Evolutionary conservation across 2,888 invertebrate species (phyloP).

Genomic region (Icerya purchasi): DNA sequence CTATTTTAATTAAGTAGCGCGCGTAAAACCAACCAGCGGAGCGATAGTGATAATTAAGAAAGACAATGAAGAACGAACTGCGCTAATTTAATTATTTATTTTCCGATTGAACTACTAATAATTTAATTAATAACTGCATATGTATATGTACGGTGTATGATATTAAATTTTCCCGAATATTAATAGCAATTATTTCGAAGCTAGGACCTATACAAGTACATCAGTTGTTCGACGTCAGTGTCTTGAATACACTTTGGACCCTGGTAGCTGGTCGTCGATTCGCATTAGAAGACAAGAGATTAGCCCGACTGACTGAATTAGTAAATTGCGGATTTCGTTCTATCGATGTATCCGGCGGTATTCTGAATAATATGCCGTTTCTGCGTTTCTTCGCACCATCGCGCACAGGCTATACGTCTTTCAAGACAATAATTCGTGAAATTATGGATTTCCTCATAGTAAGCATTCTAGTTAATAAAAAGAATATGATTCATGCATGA

Average conservation of each 20-base stretch:
- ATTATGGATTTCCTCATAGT: constrained; percentile 15
- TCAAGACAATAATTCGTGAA: constrained; percentile 14
- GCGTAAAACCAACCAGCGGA: too few relatives aligned
- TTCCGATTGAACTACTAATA: too few relatives aligned
- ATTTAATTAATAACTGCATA: too few relatives aligned
- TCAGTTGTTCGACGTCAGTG: constrained; percentile 35
- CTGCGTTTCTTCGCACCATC: constrained; percentile 40
- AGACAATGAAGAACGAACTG: too few relatives aligned
- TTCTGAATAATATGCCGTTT: constrained; percentile 45
- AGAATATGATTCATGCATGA: too few relatives aligned
- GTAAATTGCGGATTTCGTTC: constrained; percentile 40
- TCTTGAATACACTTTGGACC: constrained; percentile 46
- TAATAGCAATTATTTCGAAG: constrained; percentile 9
- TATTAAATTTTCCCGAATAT: background rate
- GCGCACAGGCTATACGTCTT: constrained; percentile 34
- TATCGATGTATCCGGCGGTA: constrained; percentile 42
- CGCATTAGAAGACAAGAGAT: constrained; percentile 33
- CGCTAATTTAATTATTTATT: too few relatives aligned
- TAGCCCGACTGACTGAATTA: constrained; percentile 32
- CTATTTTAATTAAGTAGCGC: too few relatives aligned
- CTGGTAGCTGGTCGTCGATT: constrained; percentile 33
- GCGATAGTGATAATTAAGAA: too few relatives aligned
- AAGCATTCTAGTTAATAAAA: too few relatives aligned
- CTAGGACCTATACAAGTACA: constrained; percentile 29
- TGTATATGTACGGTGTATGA: too few relatives aligned